A percentile compares a stretch with the other conserved stretches of the same genome.
Evolutionary conservation across 2,888 invertebrate species (phyloP).

Genomic region (Cryptophagus acutangulus): DNA sequence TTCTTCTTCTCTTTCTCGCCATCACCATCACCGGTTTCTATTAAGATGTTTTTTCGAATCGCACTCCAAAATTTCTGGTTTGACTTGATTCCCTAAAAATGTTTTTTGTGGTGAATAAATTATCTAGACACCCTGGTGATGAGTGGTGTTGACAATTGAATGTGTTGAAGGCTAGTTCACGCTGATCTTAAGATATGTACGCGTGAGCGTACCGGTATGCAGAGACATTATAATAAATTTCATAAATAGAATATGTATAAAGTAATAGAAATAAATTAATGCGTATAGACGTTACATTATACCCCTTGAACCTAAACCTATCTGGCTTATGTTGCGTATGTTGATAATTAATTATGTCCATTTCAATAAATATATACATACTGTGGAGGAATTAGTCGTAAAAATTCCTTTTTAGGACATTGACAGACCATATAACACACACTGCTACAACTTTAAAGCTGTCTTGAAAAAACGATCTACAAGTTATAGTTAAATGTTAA

Average conservation of each 20-base stretch:
- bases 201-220: slow-evolving; percentile 28
- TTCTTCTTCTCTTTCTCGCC: too few relatives aligned
- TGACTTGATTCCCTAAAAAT: too few relatives aligned
- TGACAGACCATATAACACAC: too few relatives aligned
- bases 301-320: not conserved
- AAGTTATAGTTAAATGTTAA: too few relatives aligned
- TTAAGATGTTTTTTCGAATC: too few relatives aligned
- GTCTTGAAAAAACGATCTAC: too few relatives aligned
- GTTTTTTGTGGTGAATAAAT: too few relatives aligned
- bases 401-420: not conserved
- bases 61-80: too few relatives aligned
- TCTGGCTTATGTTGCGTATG: not conserved
- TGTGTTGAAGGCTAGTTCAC: slow-evolving; percentile 25
- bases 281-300: slow-evolving; percentile 1
- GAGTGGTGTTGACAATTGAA: slow-evolving; percentile 32
- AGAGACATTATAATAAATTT: slow-evolving; percentile 23
- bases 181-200: slow-evolving; percentile 23
- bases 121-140: too few relatives aligned
- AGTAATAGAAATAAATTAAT: slow-evolving; percentile 1
- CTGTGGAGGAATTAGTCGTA: not conserved
- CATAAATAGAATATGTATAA: slow-evolving; percentile 22
- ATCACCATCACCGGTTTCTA: too few relatives aligned
- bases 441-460: too few relatives aligned
- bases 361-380: not conserved
- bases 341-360: slow-evolving; percentile 1